Percentiles rank a stretch among this genome's conserved stretches.
These are phyloP conservation scores for Metopolophium dirhodum DNA, from an alignment of 1,140 invertebrate genomes.

Conservation along the genomic window DNA sequence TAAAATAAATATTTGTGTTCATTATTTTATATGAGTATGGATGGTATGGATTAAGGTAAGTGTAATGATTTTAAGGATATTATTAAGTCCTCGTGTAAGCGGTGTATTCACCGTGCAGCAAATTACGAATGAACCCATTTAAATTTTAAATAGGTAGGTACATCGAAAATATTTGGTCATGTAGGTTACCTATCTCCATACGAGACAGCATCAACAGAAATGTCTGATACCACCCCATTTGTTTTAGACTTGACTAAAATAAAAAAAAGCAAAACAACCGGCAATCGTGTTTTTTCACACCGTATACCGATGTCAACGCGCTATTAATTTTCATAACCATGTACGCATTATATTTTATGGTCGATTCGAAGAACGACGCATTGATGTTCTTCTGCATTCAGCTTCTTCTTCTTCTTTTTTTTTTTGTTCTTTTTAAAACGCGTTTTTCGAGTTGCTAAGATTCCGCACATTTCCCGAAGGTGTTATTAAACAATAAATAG, in stretches of 20 bases:
- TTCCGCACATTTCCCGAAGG: constrained; percentile 4
- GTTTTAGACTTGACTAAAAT: background rate
- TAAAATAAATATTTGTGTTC: too few species aligned
- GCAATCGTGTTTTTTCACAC: background rate
- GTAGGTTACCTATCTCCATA: background rate
- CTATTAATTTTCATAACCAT: constrained; percentile 31
- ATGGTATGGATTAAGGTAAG: too few species aligned
- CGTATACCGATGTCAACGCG: background rate
- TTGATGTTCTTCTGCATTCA: background rate
- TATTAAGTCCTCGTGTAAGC: too few species aligned
- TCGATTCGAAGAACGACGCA: background rate
- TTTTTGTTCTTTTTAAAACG: background rate
- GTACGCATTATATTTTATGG: constrained; percentile 19
- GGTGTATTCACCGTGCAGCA: background rate
- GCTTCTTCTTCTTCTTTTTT: background rate
- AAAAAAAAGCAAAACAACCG: background rate
- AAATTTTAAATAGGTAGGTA: background rate
- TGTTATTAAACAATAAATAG: constrained; percentile 23
- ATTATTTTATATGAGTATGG: too few species aligned
- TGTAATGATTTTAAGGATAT: too few species aligned
- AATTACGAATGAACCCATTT: background rate
- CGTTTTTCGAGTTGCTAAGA: background rate
- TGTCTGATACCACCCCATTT: background rate
- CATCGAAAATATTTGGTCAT: background rate
- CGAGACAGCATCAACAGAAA: background rate